phyloP scores from a whole-genome alignment of 2,797 vertebrate genomes.

The Cyprinodon diabolis region DNA sequence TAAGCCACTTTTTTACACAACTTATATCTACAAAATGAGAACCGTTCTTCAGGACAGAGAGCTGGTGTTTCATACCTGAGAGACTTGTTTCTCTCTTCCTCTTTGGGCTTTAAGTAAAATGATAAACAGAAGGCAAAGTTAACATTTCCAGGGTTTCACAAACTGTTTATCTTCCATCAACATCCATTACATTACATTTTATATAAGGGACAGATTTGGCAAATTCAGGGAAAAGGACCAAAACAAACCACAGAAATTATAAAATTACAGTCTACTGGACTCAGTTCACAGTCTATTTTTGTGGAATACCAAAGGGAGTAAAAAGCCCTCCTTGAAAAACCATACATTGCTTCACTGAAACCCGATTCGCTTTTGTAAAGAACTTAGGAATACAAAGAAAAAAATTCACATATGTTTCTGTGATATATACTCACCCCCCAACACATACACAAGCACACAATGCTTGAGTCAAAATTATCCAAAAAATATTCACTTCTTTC shows the following conservation, averaged over 20 bases:
- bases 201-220: conserved; percentile 19
- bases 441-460: conserved; percentile 53
- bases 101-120: conserved; percentile 4
- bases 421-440: conserved; percentile 73
- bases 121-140: conserved; percentile 30
- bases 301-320: conserved; percentile 55
- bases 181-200: conserved; percentile 9
- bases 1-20: conserved; percentile 15
- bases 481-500: conserved; percentile 73
- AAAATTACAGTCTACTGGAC: conserved; percentile 55
- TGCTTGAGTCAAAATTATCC: conserved; percentile 29
- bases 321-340: conserved; percentile 62
- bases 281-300: conserved; percentile 54
- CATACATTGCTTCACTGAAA: conserved; percentile 61
- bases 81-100: conserved; percentile 12
- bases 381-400: conserved; percentile 46
- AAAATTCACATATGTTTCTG: conserved; percentile 65
- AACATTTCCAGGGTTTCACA: conserved; percentile 37
- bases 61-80: conserved; percentile 16
- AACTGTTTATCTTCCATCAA: neutral
- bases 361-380: conserved; percentile 66
- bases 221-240: conserved; percentile 10
- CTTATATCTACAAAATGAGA: conserved; percentile 20
- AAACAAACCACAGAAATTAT: conserved; percentile 30
- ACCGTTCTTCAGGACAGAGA: conserved; percentile 7